Percentiles rank a stretch among this genome's conserved stretches.
Evolutionary conservation across 2,113 vertebrate species (phyloP).

Genomic region (Antigone vipio): DNA sequence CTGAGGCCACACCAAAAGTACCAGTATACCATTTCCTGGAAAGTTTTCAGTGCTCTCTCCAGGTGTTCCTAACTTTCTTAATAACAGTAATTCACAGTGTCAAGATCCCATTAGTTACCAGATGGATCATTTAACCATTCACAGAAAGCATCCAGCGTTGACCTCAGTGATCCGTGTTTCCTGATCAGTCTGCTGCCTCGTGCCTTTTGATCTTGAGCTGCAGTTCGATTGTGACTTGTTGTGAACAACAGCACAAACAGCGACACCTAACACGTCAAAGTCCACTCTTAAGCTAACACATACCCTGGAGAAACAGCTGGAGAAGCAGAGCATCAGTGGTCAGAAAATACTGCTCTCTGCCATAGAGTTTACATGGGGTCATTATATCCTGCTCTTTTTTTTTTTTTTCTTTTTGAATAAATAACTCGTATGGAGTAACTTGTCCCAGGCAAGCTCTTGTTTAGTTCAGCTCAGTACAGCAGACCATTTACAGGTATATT

Average conservation of each 20-base stretch:
- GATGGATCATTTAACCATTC: background rate
- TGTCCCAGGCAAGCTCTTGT: conserved; percentile 1
- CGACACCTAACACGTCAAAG: background rate
- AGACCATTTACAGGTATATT: conserved; percentile 17
- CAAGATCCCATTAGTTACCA: background rate
- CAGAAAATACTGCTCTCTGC: background rate
- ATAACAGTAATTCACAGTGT: background rate
- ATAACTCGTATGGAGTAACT: background rate
- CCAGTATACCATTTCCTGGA: background rate
- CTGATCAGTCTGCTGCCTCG: accelerated
- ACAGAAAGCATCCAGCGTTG: background rate
- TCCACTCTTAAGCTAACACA: background rate
- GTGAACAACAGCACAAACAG: background rate
- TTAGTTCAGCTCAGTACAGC: background rate
- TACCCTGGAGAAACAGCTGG: background rate
- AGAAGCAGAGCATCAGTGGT: background rate
- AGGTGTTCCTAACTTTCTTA: background rate
- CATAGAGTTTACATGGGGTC: background rate
- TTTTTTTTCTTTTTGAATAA: background rate
- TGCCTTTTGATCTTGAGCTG: background rate
- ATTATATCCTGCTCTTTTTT: background rate
- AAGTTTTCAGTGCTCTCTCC: background rate
- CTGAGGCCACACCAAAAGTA: background rate
- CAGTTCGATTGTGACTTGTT: background rate
- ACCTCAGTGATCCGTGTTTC: background rate